phyloP scores from a whole-genome alignment of 1,140 invertebrate genomes.

The Brachionus paranguensis region DNA sequence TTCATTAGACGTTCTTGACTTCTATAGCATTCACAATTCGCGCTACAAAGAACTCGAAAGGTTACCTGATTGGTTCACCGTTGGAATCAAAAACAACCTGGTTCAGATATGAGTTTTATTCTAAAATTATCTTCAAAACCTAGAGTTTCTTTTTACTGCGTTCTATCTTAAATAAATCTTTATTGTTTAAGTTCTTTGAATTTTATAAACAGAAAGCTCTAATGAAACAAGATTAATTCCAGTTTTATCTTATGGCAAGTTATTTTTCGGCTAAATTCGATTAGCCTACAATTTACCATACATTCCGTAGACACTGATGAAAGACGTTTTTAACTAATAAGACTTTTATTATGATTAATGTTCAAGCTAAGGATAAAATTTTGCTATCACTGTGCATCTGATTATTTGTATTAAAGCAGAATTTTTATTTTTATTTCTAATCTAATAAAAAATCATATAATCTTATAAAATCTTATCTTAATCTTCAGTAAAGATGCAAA shows the following conservation, averaged over 20 bases:
- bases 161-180: background rate
- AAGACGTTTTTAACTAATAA: background rate
- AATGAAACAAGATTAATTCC: background rate
- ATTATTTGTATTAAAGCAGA: too few species aligned
- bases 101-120: constrained; percentile 27
- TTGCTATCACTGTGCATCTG: too few species aligned
- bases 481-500: too few species aligned
- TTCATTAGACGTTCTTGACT: constrained; percentile 69
- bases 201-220: background rate
- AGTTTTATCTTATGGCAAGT: background rate
- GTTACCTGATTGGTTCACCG: constrained; percentile 72
- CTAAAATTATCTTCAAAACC: background rate
- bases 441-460: too few species aligned
- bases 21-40: constrained; percentile 69
- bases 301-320: background rate
- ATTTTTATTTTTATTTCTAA: too few species aligned
- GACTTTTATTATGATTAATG: background rate
- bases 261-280: background rate
- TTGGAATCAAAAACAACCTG: constrained; percentile 54
- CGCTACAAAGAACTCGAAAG: constrained; percentile 64
- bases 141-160: background rate
- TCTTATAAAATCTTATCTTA: too few species aligned
- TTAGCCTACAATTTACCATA: background rate
- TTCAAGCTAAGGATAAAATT: background rate
- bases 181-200: background rate